Evolutionary conservation across 2,888 invertebrate species (phyloP).

Genomic region (Cyrtodaria siliqua): DNA sequence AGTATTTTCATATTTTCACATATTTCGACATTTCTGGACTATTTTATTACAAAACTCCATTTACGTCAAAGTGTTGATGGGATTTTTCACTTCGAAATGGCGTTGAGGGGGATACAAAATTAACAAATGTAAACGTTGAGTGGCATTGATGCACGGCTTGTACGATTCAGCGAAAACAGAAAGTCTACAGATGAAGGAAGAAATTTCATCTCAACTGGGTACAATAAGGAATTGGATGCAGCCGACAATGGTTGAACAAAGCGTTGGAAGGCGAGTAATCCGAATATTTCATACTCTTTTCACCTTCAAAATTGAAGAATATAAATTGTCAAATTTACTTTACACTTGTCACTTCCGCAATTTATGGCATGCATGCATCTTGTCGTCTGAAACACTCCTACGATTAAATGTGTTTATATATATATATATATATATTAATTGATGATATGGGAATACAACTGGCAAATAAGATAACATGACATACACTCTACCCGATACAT

Average conservation of each 20-base stretch:
- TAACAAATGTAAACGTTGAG: slow-evolving; percentile 14
- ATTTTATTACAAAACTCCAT: slow-evolving; percentile 58
- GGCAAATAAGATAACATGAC: too few relatives aligned
- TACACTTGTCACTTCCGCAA: too few relatives aligned
- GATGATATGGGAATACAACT: too few relatives aligned
- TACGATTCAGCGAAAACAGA: background rate
- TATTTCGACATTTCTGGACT: slow-evolving; percentile 38
- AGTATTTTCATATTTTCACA: slow-evolving; percentile 43
- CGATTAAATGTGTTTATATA: too few relatives aligned
- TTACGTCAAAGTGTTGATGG: slow-evolving; percentile 30
- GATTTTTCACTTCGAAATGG: background rate
- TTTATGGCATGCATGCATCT: too few relatives aligned
- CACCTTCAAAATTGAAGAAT: slow-evolving; percentile 13
- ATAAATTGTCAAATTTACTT: background rate
- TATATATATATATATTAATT: too few relatives aligned
- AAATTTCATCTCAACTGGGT: slow-evolving; percentile 73
- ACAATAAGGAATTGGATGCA: slow-evolving; percentile 86
- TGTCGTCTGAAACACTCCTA: too few relatives aligned
- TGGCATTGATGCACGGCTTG: background rate
- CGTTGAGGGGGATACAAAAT: slow-evolving; percentile 2
- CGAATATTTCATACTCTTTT: slow-evolving; percentile 12
- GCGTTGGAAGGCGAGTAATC: slow-evolving; percentile 69
- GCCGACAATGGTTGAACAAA: slow-evolving; percentile 82
- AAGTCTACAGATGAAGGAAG: slow-evolving; percentile 77
- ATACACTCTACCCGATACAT: background rate